A percentile compares a stretch with the other conserved stretches of the same genome.
These are phyloP conservation scores for Vidua chalybeata DNA, from an alignment of 2,113 vertebrate species.

Conservation along the genomic window DNA sequence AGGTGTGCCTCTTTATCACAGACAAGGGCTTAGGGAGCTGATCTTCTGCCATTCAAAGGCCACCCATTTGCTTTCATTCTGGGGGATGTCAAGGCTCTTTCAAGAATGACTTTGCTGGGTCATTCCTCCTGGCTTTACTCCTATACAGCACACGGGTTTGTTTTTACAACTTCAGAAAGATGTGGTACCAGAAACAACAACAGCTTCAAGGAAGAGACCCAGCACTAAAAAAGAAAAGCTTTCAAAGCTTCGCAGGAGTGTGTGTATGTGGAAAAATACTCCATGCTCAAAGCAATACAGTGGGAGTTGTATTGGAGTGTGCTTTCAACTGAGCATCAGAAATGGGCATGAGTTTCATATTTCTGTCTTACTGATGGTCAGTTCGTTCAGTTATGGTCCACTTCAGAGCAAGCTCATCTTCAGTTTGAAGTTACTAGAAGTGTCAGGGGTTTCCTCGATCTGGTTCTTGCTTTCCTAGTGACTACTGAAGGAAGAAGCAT, in stretches of 20 bases:
- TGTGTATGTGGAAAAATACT: background rate
- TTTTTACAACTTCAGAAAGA: background rate
- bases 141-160: background rate
- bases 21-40: background rate
- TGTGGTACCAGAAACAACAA: background rate
- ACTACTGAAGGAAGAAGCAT: background rate
- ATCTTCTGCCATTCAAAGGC: background rate
- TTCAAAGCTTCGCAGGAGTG: background rate
- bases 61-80: background rate
- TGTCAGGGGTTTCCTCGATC: background rate
- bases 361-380: background rate
- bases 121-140: background rate
- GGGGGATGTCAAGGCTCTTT: background rate
- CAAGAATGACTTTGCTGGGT: background rate
- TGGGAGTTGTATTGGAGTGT: background rate
- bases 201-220: background rate
- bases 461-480: background rate
- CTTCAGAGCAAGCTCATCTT: background rate
- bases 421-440: background rate
- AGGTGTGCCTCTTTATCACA: background rate
- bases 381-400: background rate
- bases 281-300: rapidly evolving
- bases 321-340: background rate
- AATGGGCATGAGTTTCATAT: background rate
- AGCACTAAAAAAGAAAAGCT: background rate